phyloP scores from a whole-genome alignment of 2,113 vertebrate species.

The Hiodon alosoides region DNA sequence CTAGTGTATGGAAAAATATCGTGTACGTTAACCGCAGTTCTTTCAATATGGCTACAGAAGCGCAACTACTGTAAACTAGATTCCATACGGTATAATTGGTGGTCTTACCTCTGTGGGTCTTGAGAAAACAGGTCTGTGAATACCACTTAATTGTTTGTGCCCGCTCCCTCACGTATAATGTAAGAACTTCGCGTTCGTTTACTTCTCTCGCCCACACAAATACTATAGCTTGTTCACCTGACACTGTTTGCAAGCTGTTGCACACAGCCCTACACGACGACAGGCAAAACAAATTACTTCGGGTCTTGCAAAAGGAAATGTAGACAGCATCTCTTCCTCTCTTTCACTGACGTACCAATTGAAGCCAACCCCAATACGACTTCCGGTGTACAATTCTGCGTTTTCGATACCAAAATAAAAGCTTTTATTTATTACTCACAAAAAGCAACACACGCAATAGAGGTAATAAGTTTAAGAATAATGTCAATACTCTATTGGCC shows the following conservation, averaged over 20 bases:
- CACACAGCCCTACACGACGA: not conserved
- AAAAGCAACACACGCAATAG: too few relatives aligned
- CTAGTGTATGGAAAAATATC: not conserved
- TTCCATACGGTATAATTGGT: slow-evolving; percentile 5
- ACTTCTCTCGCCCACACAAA: not conserved
- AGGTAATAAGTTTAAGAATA: too few relatives aligned
- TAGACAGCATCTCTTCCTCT: slow-evolving; percentile 13
- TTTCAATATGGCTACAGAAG: not conserved
- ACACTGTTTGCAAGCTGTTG: slow-evolving; percentile 10
- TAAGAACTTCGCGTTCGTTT: not conserved
- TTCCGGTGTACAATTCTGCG: too few relatives aligned
- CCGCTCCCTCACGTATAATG: not conserved
- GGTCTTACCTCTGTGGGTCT: not conserved
- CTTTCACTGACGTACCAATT: too few relatives aligned
- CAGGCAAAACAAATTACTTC: slow-evolving; percentile 13
- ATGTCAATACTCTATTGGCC: too few relatives aligned
- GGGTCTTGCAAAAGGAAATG: not conserved
- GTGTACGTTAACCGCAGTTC: not conserved
- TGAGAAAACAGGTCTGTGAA: not conserved
- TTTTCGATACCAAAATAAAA: too few relatives aligned
- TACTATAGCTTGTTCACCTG: not conserved
- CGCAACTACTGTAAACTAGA: not conserved
- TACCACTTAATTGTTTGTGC: not conserved
- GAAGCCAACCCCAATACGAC: too few relatives aligned
- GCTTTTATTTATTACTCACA: too few relatives aligned